Percentiles rank a stretch among this genome's conserved stretches.
These are phyloP conservation scores for Phaonia tiefii DNA, from an alignment of 2,888 invertebrate species.

Conservation along the genomic window DNA sequence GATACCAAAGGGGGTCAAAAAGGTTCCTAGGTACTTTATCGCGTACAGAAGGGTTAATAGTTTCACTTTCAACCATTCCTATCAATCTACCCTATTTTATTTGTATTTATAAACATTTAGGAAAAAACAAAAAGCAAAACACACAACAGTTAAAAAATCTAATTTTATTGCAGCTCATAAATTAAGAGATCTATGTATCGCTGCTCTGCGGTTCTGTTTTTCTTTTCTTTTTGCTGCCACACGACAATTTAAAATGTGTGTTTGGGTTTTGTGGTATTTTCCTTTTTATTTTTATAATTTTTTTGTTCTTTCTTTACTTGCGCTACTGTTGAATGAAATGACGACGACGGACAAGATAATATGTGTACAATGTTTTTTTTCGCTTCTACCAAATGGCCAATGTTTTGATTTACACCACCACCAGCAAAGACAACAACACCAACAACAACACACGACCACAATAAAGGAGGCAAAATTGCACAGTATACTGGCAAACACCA, in stretches of 20 bases:
- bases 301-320: slow-evolving; percentile 22
- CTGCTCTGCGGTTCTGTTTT: not conserved
- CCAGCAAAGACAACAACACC: slow-evolving; percentile 22
- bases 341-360: too few relatives aligned
- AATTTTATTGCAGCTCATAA: slow-evolving; percentile 66
- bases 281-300: slow-evolving; percentile 31
- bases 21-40: too few relatives aligned
- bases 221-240: slow-evolving; percentile 55
- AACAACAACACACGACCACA: not conserved
- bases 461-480: not conserved
- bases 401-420: slow-evolving; percentile 52
- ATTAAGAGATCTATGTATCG: slow-evolving; percentile 41
- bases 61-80: too few relatives aligned
- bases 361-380: too few relatives aligned
- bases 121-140: slow-evolving; percentile 23
- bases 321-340: slow-evolving; percentile 10
- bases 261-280: too few relatives aligned
- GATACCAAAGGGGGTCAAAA: too few relatives aligned
- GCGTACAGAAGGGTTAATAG: too few relatives aligned
- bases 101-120: not conserved
- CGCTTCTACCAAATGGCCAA: slow-evolving; percentile 18
- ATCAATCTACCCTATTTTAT: too few relatives aligned
- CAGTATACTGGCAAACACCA: not conserved
- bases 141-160: slow-evolving; percentile 46
- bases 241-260: slow-evolving; percentile 59